Evolutionary conservation across 2,113 vertebrate genomes (phyloP).

Genomic region (Brachypteracias leptosomus): DNA sequence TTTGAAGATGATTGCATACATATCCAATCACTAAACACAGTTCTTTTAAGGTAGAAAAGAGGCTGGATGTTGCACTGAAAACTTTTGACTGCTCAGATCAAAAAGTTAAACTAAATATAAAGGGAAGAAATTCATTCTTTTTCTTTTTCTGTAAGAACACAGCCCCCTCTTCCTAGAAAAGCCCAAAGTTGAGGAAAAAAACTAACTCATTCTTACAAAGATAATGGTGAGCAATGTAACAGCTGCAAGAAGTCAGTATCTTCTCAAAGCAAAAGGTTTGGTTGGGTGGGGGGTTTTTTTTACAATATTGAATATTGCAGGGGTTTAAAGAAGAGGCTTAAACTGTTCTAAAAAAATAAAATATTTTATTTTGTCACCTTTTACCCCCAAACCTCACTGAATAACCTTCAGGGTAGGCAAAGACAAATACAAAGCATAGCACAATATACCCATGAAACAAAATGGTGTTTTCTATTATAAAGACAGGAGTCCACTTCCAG

Average conservation of each 20-base stretch:
- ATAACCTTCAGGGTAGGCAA: background rate
- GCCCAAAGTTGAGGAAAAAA: background rate
- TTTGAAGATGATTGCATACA: background rate
- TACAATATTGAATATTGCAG: background rate
- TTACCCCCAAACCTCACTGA: background rate
- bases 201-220: background rate
- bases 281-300: background rate
- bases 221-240: background rate
- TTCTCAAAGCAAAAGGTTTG: background rate
- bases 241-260: background rate
- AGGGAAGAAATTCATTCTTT: background rate
- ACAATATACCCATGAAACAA: background rate
- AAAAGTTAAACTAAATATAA: background rate
- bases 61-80: background rate
- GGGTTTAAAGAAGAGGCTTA: background rate
- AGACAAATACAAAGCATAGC: background rate
- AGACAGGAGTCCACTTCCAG: background rate
- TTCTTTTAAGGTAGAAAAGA: background rate
- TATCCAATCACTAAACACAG: background rate
- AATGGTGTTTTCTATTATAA: background rate
- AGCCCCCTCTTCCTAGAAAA: background rate
- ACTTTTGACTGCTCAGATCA: background rate
- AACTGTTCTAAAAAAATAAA: background rate
- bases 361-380: background rate
- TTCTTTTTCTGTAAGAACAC: background rate